phyloP scores from a whole-genome alignment of 1,140 invertebrate genomes.

The Whitmania pigra region DNA sequence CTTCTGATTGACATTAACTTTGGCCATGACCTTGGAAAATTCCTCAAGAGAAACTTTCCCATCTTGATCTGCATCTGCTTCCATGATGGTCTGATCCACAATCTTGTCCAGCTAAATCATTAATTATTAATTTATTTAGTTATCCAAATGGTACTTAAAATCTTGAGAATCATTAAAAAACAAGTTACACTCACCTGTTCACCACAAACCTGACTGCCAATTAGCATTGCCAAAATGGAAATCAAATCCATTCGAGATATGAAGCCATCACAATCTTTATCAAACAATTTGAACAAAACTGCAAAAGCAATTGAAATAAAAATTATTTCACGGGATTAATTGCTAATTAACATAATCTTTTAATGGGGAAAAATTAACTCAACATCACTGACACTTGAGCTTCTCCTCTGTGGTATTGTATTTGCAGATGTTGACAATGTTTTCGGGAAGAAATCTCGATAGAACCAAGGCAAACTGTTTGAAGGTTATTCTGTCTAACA shows the following conservation, averaged over 20 bases:
- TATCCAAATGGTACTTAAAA: no score
- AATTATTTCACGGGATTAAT: no score
- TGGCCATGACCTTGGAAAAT: constrained; percentile 8
- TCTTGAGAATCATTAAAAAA: neutral
- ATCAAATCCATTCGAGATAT: neutral
- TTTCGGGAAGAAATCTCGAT: constrained; percentile 11
- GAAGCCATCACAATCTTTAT: constrained; percentile 10
- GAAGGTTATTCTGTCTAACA: neutral
- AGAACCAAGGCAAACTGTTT: constrained; percentile 10
- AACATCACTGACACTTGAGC: neutral
- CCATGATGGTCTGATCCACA: constrained; percentile 1
- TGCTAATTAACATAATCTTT: neutral
- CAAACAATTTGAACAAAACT: constrained; percentile 13
- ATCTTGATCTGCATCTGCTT: constrained; percentile 10
- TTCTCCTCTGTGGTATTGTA: neutral
- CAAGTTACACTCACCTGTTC: neutral
- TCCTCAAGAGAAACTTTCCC: neutral
- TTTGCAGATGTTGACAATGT: neutral
- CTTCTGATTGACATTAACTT: neutral
- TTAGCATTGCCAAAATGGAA: constrained; percentile 11
- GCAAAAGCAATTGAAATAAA: neutral
- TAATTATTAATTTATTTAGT: no score
- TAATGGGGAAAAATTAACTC: neutral
- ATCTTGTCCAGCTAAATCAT: neutral
- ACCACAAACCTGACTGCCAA: neutral